These are phyloP conservation scores for Gopherus flavomarginatus DNA, from an alignment of 2,113 vertebrate genomes.

Conservation along the genomic window DNA sequence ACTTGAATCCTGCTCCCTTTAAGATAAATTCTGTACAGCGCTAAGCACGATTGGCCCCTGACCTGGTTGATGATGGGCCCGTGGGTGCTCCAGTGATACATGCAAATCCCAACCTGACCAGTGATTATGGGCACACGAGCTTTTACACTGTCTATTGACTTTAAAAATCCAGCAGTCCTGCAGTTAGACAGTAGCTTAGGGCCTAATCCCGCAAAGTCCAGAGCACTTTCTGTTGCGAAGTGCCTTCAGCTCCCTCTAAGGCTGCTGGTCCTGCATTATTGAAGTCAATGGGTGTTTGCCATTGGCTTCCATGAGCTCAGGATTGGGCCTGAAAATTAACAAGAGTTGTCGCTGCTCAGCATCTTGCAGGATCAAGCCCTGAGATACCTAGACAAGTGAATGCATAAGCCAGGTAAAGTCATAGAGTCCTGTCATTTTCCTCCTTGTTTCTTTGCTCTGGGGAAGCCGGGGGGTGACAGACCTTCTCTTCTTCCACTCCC, in stretches of 20 bases:
- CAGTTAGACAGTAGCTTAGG: background rate
- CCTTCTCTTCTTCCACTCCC: background rate
- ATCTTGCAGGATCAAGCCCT: background rate
- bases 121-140: too few relatives aligned
- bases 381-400: background rate
- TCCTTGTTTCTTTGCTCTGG: background rate
- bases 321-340: background rate
- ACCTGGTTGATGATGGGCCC: too few relatives aligned
- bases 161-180: background rate
- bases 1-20: too few relatives aligned
- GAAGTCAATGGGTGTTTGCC: background rate
- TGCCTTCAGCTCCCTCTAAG: background rate
- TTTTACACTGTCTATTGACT: background rate
- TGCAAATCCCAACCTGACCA: too few relatives aligned
- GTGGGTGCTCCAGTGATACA: too few relatives aligned
- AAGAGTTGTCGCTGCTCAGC: background rate
- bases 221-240: background rate
- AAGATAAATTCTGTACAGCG: too few relatives aligned
- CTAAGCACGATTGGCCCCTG: too few relatives aligned
- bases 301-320: background rate
- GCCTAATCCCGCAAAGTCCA: background rate
- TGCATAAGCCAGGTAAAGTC: background rate
- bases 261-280: background rate
- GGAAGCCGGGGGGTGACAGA: background rate
- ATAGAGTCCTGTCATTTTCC: background rate